Evolutionary conservation across 2,797 vertebrate genomes (phyloP).

Genomic region (Phrynocephalus vlangalii): DNA sequence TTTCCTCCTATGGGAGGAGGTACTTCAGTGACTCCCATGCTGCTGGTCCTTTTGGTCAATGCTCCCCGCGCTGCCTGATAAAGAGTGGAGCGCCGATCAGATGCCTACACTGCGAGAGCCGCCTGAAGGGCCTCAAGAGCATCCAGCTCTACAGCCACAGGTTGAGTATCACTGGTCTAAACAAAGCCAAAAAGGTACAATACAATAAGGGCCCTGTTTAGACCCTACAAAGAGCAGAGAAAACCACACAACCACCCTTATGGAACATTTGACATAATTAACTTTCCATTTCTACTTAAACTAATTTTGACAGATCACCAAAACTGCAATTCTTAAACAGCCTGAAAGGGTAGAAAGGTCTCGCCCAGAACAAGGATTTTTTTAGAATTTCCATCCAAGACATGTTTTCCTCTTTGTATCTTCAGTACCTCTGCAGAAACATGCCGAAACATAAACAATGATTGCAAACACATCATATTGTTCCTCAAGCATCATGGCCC

Average conservation of each 20-base stretch:
- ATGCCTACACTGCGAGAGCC: constrained; percentile 79
- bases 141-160: constrained; percentile 80
- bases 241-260: constrained; percentile 77
- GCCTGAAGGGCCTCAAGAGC: constrained; percentile 79
- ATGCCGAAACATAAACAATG: constrained; percentile 45
- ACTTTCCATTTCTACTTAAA: constrained; percentile 73
- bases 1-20: constrained; percentile 79
- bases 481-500: constrained; percentile 57
- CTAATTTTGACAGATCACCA: constrained; percentile 57
- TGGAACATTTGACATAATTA: constrained; percentile 76
- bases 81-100: constrained; percentile 78
- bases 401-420: constrained; percentile 75
- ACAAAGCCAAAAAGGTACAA: constrained; percentile 81
- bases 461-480: constrained; percentile 7
- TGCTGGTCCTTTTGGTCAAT: constrained; percentile 78
- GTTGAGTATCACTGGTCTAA: constrained; percentile 81
- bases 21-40: constrained; percentile 79
- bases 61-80: constrained; percentile 78
- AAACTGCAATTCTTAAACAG: constrained; percentile 24
- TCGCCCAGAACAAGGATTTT: constrained; percentile 11
- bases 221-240: constrained; percentile 77
- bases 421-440: constrained; percentile 71
- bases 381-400: constrained; percentile 55
- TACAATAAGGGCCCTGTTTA: constrained; percentile 79
- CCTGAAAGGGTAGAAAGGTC: background rate